These are phyloP conservation scores for Onychomys leucogaster DNA, from an alignment of 2,797 vertebrate genomes.

Conservation along the genomic window DNA sequence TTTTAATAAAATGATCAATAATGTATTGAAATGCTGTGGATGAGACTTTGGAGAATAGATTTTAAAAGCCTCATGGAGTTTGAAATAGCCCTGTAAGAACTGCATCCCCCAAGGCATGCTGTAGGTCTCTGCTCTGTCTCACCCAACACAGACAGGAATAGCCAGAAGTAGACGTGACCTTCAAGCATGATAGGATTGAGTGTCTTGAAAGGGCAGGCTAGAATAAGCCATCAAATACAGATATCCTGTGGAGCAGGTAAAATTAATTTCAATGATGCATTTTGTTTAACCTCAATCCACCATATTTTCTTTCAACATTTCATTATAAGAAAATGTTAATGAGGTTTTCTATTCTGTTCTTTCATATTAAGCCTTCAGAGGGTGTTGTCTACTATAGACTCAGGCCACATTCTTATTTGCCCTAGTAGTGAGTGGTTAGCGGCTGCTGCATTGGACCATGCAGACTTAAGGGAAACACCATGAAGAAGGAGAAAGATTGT, in stretches of 20 bases:
- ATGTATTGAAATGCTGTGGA: slow-evolving; percentile 31
- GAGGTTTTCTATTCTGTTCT: neutral
- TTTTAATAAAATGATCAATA: slow-evolving; percentile 58
- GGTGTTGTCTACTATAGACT: neutral
- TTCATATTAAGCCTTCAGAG: neutral
- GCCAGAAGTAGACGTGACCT: neutral
- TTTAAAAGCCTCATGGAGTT: slow-evolving; percentile 17
- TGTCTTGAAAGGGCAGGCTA: neutral
- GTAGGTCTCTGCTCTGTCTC: neutral
- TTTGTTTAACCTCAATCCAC: neutral
- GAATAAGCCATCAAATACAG: neutral
- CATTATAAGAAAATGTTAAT: neutral
- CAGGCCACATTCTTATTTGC: neutral
- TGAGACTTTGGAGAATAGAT: slow-evolving; percentile 39
- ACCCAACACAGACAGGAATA: neutral
- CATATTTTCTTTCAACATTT: neutral
- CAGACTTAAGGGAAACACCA: neutral
- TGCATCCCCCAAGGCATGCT: neutral
- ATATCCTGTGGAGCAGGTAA: neutral
- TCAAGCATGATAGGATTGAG: neutral
- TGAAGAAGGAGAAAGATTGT: neutral
- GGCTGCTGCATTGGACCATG: neutral
- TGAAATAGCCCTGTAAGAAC: neutral
- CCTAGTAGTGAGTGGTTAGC: neutral
- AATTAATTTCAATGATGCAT: neutral